Percentiles rank a stretch among this genome's conserved stretches.
Evolutionary conservation across 2,888 invertebrate species (phyloP).

Genomic region (Pollenia amentaria): DNA sequence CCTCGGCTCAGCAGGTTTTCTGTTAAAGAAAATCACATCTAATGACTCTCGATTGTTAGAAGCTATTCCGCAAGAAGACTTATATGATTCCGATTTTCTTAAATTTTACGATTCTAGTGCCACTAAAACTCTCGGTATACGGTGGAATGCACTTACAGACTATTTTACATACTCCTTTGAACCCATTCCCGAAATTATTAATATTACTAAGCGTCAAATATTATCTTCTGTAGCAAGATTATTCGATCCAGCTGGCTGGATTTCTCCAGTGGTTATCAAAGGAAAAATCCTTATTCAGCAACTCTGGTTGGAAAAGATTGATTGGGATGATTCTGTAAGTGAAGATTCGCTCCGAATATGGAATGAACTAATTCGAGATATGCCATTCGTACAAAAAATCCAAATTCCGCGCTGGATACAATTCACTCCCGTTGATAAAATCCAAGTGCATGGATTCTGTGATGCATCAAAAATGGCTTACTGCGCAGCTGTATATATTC

Average conservation of each 20-base stretch:
- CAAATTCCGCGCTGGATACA: no score
- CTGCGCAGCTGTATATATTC: no score
- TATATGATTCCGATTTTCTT: slow-evolving; percentile 6
- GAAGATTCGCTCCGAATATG: not conserved
- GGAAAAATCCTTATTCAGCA: not conserved
- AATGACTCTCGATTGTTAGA: slow-evolving; percentile 17
- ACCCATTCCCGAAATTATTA: no score
- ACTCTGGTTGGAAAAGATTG: not conserved
- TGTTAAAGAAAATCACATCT: not conserved
- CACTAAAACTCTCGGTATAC: slow-evolving; percentile 26
- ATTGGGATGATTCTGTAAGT: not conserved
- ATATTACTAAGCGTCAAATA: no score
- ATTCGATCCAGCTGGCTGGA: no score
- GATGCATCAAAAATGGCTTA: no score
- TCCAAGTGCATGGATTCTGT: no score
- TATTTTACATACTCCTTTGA: no score
- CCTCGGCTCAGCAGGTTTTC: not conserved
- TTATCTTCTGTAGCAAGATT: no score
- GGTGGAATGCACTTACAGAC: slow-evolving; percentile 8
- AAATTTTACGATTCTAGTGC: slow-evolving; percentile 2
- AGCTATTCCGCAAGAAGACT: not conserved
- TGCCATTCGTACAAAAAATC: not conserved
- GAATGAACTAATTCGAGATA: not conserved
- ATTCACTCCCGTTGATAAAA: no score
- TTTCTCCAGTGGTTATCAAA: not conserved